Evolutionary conservation across 23 tunicate genomes (phyloP), one percentile per base, ranked within the genome.

Genomic region (Trididemnum nubilum): DNA sequence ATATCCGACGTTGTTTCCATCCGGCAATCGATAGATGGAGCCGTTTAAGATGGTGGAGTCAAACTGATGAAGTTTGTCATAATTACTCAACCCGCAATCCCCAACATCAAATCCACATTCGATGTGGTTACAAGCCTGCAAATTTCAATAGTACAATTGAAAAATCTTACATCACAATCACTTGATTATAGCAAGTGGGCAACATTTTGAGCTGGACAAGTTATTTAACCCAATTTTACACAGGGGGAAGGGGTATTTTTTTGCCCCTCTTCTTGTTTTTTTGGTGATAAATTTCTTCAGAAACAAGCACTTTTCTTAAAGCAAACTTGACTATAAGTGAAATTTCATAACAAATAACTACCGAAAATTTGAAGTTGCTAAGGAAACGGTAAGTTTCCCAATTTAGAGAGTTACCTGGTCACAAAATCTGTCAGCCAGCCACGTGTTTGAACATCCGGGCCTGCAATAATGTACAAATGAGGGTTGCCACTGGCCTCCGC

Each of bases 81-180:
- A 93, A 34, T 88, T 81, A 52, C 87, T 76, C 15, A 81, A 36
- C 4, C 98, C 98, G 70, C 98, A 93, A 83, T 93, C 98, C 1
- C 85, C 98, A 64, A 83, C 87, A 84, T 93, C 98, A 84, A 87
- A 93, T 33, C 93, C 98, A 84, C 98, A 93, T 67, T 93, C 89
- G 18, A 52, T 24, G 22, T 40, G 65, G 82, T 93, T 93, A 57
- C 98, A 93, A 0, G 93, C 83, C 98, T 93, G 80, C 40, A 70
- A 66, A 33, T 30, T n/a, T n/a, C n/a, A n/a, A n/a, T n/a, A n/a
- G n/a, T n/a, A n/a, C n/a, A n/a, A n/a, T n/a, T n/a, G n/a, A n/a
- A n/a, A n/a, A 81, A 73, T 71, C 77, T 9, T 71, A 71, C 77
- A 71, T 15, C n/a, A 15, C 12, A 71, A 28, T 33, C 7, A 35